phyloP scores from a whole-genome alignment of 2,797 vertebrate species.

The Sebastes hubbsi region DNA sequence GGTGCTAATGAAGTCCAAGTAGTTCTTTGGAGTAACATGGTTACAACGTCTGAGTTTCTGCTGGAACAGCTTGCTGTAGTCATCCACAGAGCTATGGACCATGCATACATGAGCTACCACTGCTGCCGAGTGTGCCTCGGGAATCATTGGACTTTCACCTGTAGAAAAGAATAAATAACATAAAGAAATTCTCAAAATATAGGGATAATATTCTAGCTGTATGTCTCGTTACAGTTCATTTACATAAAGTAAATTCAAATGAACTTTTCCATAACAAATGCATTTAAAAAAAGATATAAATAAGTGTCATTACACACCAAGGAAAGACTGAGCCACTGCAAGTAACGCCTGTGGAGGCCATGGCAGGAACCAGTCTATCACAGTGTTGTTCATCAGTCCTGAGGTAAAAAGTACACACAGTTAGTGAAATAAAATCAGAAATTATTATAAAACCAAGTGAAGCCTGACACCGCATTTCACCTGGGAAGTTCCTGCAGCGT shows the following conservation, averaged over 20 bases:
- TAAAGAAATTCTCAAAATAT: background rate
- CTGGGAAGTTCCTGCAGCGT: conserved; percentile 97
- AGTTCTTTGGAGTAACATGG: conserved; percentile 96
- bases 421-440: background rate
- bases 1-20: conserved; percentile 92
- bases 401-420: conserved; percentile 30
- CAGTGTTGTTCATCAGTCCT: conserved; percentile 98
- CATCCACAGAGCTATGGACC: conserved; percentile 89
- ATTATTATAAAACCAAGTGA: background rate
- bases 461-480: conserved; percentile 67
- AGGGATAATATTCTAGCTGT: background rate
- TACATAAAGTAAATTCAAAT: background rate
- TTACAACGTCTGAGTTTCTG: conserved; percentile 93
- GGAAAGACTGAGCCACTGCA: conserved; percentile 91
- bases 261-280: background rate
- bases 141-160: conserved; percentile 88
- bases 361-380: conserved; percentile 97
- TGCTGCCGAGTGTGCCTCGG: conserved; percentile 62
- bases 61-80: conserved; percentile 89
- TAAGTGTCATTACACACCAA: conserved; percentile 83
- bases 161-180: conserved; percentile 4
- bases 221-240: background rate
- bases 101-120: conserved; percentile 89
- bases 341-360: conserved; percentile 94
- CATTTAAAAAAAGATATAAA: background rate